Conservation (phyloP, 1,140 invertebrate species). For the Drosophila ironensis region DNA sequence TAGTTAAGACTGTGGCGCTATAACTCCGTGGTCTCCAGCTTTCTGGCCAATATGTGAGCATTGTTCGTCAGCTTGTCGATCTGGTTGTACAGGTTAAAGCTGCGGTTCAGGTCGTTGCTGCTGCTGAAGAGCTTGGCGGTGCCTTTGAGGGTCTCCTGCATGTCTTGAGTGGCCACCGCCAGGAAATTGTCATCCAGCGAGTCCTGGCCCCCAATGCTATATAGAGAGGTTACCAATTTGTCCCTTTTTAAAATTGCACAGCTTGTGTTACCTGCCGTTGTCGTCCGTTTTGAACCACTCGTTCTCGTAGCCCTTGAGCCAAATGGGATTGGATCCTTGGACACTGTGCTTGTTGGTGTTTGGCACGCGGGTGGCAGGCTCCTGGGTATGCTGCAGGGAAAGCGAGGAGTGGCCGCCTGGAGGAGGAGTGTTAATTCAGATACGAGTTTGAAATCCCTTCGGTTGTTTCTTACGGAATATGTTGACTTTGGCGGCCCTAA, state of each 20-base stretch:
- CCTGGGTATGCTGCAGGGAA: conserved; percentile 57
- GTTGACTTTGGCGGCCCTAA: conserved; percentile 96
- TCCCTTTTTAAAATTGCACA: background rate
- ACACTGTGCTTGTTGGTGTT: conserved; percentile 97
- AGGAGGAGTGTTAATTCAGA: background rate
- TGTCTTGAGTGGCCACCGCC: conserved; percentile 60
- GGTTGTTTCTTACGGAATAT: conserved; percentile 89
- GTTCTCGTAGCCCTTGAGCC: conserved; percentile 96
- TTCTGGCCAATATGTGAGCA: conserved; percentile 85
- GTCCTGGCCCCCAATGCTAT: conserved; percentile 87
- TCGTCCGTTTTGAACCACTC: conserved; percentile 96
- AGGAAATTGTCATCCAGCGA: conserved; percentile 91
- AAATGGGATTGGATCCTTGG: conserved; percentile 97
- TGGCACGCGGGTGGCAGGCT: conserved; percentile 87
- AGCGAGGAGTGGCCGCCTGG: conserved; percentile 64
- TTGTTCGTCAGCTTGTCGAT: conserved; percentile 85
- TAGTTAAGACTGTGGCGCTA: conserved; percentile 44
- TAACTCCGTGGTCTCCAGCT: conserved; percentile 92
- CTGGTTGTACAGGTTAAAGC: conserved; percentile 86
- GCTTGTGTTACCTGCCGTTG: conserved; percentile 85
- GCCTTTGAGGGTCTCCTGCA: conserved; percentile 77
- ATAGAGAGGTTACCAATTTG: background rate
- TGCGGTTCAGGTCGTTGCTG: conserved; percentile 84
- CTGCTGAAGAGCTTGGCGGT: conserved; percentile 82
- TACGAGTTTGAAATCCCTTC: background rate